These are phyloP conservation scores for Perca schrenkii DNA, from an alignment of 2,113 vertebrate species.

Conservation along the genomic window DNA sequence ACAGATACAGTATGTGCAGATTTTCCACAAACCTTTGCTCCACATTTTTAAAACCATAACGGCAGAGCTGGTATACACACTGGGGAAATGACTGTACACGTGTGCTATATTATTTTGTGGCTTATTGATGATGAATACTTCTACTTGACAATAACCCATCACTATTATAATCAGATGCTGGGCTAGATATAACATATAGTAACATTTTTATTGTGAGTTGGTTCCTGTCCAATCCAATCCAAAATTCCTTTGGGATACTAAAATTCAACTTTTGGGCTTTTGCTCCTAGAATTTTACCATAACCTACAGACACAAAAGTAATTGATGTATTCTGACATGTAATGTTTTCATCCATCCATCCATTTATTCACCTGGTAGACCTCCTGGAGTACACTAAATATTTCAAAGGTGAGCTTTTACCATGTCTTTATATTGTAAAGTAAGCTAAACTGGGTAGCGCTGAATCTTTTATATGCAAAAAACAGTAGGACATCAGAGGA, in stretches of 20 bases:
- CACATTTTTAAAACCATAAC: neutral
- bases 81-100: neutral
- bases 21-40: neutral
- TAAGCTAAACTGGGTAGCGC: slow-evolving; percentile 19
- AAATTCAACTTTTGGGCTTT: neutral
- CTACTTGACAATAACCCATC: neutral
- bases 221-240: neutral
- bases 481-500: slow-evolving; percentile 28
- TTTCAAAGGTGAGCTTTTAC: slow-evolving; percentile 51
- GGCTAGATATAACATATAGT: neutral
- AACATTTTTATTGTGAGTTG: neutral
- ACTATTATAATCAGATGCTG: neutral
- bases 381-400: slow-evolving; percentile 39
- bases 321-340: neutral
- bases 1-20: neutral
- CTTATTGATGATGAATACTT: neutral
- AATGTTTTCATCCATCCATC: neutral
- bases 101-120: neutral
- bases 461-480: slow-evolving; percentile 44
- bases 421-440: slow-evolving; percentile 25
- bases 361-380: neutral
- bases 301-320: neutral
- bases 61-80: neutral
- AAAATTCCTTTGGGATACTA: neutral
- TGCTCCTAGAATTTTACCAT: neutral